These are phyloP conservation scores for Apus apus DNA, from an alignment of 2,113 vertebrate species.

Conservation along the genomic window DNA sequence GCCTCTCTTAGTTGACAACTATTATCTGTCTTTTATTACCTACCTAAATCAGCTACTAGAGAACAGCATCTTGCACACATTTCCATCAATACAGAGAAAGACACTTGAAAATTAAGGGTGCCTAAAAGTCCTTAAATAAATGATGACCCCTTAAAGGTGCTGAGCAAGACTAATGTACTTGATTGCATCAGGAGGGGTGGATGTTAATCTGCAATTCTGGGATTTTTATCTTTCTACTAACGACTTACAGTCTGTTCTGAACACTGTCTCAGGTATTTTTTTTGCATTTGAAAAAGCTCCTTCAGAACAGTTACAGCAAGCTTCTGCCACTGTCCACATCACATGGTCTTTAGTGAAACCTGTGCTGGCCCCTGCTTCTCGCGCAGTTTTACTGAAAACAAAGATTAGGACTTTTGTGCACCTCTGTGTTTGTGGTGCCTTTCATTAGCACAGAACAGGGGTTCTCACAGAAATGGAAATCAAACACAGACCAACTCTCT, in stretches of 20 bases:
- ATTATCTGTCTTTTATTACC: neutral
- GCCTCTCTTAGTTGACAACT: neutral
- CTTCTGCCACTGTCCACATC: neutral
- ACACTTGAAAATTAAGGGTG: neutral
- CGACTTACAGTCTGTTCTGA: neutral
- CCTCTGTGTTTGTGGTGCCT: neutral
- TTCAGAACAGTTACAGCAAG: neutral
- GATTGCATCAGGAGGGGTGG: neutral
- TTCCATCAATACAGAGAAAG: neutral
- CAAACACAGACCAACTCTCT: neutral
- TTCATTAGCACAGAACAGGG: neutral
- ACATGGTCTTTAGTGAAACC: neutral
- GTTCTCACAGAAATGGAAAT: neutral
- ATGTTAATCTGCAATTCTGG: neutral
- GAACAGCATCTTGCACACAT: neutral
- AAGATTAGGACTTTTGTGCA: neutral
- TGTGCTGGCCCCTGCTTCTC: neutral
- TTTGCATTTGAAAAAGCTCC: neutral
- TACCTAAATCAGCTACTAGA: neutral
- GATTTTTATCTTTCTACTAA: neutral
- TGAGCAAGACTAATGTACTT: neutral
- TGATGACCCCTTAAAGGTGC: neutral
- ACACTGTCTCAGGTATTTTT: neutral
- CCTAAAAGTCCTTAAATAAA: neutral
- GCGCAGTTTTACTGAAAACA: neutral